phyloP scores from a whole-genome alignment of 2,797 vertebrate genomes.

The Sebastes steindachneri region DNA sequence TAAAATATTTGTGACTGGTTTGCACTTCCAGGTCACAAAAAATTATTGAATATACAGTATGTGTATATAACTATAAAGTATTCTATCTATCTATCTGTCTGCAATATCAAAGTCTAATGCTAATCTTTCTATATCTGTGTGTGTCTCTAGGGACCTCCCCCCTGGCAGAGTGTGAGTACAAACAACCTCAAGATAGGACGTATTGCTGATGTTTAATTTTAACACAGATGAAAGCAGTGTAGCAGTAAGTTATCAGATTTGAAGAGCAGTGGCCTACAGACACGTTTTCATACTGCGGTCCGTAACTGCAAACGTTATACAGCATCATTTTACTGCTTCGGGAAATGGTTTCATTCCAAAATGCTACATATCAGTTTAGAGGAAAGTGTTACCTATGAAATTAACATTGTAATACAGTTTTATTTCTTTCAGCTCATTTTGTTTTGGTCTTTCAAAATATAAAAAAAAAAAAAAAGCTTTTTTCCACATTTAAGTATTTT shows the following conservation, averaged over 20 bases:
- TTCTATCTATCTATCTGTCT: background rate
- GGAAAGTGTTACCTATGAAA: background rate
- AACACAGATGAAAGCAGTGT: slow-evolving; percentile 8
- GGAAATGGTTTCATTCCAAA: background rate
- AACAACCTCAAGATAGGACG: slow-evolving; percentile 18
- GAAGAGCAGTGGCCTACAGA: background rate
- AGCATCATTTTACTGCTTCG: background rate
- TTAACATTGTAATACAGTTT: background rate
- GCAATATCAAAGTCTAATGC: background rate
- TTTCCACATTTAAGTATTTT: background rate
- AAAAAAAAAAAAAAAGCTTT: background rate
- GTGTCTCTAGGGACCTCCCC: slow-evolving; percentile 80
- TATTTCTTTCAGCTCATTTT: background rate
- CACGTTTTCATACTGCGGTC: background rate
- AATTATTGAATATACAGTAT: background rate
- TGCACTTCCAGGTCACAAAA: background rate
- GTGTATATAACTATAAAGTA: too few species aligned
- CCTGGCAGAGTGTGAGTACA: slow-evolving; percentile 86
- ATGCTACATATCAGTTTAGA: background rate
- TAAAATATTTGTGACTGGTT: background rate
- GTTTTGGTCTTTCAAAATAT: background rate
- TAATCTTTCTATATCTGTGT: background rate
- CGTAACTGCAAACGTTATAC: background rate
- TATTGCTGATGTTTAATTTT: slow-evolving; percentile 21
- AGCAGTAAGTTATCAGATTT: background rate